Evolutionary conservation across 92 coral and sea anemone species (phyloP), one percentile per base, ranked within the genome.

Genomic region (Porites evermanni): DNA sequence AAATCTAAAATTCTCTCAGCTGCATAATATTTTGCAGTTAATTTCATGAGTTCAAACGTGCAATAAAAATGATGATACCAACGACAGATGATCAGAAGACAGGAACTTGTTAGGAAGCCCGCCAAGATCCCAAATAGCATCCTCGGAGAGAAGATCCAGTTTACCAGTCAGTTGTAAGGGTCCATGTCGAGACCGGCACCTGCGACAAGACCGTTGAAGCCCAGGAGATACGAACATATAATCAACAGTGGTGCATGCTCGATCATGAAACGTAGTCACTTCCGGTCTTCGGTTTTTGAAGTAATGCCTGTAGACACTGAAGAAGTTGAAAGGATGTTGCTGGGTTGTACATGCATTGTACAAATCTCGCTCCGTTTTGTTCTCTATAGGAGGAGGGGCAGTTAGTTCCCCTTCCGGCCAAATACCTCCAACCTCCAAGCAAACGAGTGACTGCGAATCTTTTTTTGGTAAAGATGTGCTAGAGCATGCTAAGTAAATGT

Each of bases 1-100:
- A 38, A 44, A 70, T 14, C 3, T 44, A 18, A 7, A 67, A 67
- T 26, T 67, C 14, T 26, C 21, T 26, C 21, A 18, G 26, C 12
- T 14, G 26, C 12, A 5, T 18, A 12, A 51, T 19, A 50, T 8
- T 8, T 16, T 51, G 50, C 47, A 12, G 20, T 7, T 2, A 60
- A 52, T 72, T 47, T 17, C 29, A 7, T 3, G 24, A 7, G 4
- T 1, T 29, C 23, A 81, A 38, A 81, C 53, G 71, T 58, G 86
- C 9, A 97, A 91, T 78, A 92, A 86, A 93, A 97, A 97, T 20
- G 93, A 88, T 4, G 98, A 94, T 12, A 77, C 89, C 56, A 97
- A 76, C 21, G 99, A 84, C 73, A 95, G 77, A 71, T 97, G 99
- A 79, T 97, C 99, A n/a, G 99, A 97, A 11, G 99, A 95, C 51